phyloP scores from a whole-genome alignment of 2,113 vertebrate species.

The Melanerpes formicivorus region DNA sequence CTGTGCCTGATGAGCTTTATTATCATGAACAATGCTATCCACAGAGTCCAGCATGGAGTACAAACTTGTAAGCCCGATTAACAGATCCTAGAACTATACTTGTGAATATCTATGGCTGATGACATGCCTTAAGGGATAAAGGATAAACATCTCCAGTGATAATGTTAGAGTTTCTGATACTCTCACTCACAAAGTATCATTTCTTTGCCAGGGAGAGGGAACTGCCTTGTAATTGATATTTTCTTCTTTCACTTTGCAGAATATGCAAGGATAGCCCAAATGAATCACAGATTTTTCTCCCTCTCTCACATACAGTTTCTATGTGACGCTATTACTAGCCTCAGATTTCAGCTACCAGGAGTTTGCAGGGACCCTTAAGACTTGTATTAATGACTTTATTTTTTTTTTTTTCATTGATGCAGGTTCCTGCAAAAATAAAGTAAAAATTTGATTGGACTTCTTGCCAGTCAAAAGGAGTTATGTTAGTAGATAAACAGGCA shows the following conservation, averaged over 20 bases:
- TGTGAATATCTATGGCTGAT: neutral
- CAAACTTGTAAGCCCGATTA: neutral
- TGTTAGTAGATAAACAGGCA: neutral
- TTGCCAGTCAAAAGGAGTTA: neutral
- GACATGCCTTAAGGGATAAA: neutral
- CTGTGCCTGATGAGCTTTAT: neutral
- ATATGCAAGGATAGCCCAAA: neutral
- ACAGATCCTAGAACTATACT: neutral
- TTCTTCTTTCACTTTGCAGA: neutral
- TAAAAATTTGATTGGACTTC: neutral
- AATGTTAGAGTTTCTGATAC: neutral
- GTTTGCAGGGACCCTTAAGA: neutral
- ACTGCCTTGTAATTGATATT: neutral
- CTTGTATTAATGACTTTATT: neutral
- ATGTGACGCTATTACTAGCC: neutral
- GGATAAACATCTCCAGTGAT: neutral
- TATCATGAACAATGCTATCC: neutral
- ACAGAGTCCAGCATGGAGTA: neutral
- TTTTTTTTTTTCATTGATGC: neutral
- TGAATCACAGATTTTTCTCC: neutral
- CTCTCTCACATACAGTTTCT: neutral
- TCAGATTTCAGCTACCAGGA: neutral
- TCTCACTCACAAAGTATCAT: neutral
- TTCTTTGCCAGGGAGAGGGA: neutral
- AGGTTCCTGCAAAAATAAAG: neutral